Percentiles rank a stretch among this genome's conserved stretches.
phyloP scores from a whole-genome alignment of 2,113 vertebrate species.

The Hemichromis elongatus region DNA sequence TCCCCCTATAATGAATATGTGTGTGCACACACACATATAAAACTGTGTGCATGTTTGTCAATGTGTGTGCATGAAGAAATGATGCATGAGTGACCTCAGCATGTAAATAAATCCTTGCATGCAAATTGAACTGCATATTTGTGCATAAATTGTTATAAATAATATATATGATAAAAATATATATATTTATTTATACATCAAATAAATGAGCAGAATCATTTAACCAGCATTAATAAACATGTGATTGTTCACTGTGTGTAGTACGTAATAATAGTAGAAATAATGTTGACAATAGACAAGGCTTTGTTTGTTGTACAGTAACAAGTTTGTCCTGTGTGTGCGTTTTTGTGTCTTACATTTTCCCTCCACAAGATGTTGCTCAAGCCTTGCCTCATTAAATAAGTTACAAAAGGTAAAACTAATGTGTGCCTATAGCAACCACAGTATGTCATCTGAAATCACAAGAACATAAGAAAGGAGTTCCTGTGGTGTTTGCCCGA shows the following conservation, averaged over 20 bases:
- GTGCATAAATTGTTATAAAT: neutral
- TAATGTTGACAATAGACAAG: neutral
- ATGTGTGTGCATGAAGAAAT: slow-evolving; percentile 23
- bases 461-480: neutral
- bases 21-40: neutral
- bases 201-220: neutral
- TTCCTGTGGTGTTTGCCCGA: neutral
- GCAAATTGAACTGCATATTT: neutral
- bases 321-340: slow-evolving; percentile 21
- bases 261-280: neutral
- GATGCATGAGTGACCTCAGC: slow-evolving; percentile 41
- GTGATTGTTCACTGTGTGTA: neutral
- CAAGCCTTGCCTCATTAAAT: slow-evolving; percentile 35
- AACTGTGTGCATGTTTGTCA: slow-evolving; percentile 11
- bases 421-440: neutral
- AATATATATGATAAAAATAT: neutral
- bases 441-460: neutral
- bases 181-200: neutral
- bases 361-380: slow-evolving; percentile 38
- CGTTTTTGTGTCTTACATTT: slow-evolving; percentile 35
- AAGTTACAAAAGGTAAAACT: neutral
- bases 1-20: slow-evolving; percentile 20
- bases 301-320: neutral
- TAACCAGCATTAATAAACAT: slow-evolving; percentile 3
- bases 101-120: slow-evolving; percentile 40